Base-by-base conservation (phyloP, 2,113 vertebrate species). In the Diadophis punctatus region DNA sequence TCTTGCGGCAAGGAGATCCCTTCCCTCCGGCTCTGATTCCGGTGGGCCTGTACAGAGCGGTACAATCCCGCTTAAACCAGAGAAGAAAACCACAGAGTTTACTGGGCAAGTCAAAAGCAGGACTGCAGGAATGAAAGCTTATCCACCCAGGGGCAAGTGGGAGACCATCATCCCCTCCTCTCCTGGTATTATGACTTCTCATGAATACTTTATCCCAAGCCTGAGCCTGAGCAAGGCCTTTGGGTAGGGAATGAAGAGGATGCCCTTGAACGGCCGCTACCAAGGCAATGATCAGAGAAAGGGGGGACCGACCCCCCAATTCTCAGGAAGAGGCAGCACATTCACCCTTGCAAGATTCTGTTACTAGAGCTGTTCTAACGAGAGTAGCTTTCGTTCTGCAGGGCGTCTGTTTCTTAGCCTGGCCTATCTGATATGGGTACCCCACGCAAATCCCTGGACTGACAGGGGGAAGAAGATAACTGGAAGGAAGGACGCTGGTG, bases 31-130 rank as follows among this genome's bases (percentile, higher is more conserved):
- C 98, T 98, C 97, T 99, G 99, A 95, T 98, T 99, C 95, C 99
- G 98, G 96, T 99, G 99, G 22, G 99, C 99, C 97, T 99, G 99
- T 87, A 99, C 99, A 1, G 99, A 99, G 96, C 99, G 99, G 97
- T 99, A 99, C 96, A 99, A 95, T 63, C 99, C 99, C 93, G 99
- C 99, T 99, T 91, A 92, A 97, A 94, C 94, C 16, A 80, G 92
- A 96, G 91, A 93, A 93, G 1, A 95, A 95, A 97, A 91, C n/a
- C 92, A 16, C 89, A 91, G 0, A 92, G 86, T 97, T 97, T 96
- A 97, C 95, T 97, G 87, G 88, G 34, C 92, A 94, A 23, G 34
- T 55, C 93, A 90, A 27, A 86, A 43, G n/a, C n/a, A n/a, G n/a
- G n/a, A n/a, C n/a, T n/a, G n/a, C n/a, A n/a, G n/a, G n/a, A n/a